Base-by-base conservation (phyloP, 2,888 invertebrate species). In the Drosophila crucigera region DNA sequence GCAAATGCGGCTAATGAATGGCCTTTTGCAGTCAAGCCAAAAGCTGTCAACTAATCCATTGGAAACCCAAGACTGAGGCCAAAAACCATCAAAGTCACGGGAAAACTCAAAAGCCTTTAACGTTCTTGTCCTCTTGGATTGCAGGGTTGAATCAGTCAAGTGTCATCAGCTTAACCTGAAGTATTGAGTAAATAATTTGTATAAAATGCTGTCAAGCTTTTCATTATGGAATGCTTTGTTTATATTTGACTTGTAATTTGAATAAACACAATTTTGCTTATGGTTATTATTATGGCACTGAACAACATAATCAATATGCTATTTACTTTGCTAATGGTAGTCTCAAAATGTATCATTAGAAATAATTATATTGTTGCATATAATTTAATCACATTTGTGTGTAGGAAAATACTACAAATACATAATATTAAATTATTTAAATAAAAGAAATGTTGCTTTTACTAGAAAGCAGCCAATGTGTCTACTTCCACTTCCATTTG, bases 1-100 rank as follows among this genome's bases (percentile, higher is more conserved):
- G 30, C 64, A 67, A 73, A 68, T 63, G 64, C 60, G 67, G 60
- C 85, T 84, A 83, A 83, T 87, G 88, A 83, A 82, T 76, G 76
- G 76, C 62, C 68, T 66, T 63, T 65, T 73, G 77, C 69, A 82
- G 72, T 64, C 67, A 49, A 61, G 56, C 61, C 68, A 74, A 60
- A 71, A 72, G 66, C 61, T 53, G 67, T 64, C 66, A 78, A 65
- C 81, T 61, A 78, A 84, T 71, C 75, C 30, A 14, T 41, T 35
- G 22, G n/a, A 68, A 70, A 72, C 68, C 76, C 52, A 64, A 59
- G 75, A 64, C 37, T 16, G 16, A 14, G n/a, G 35, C 35, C n/a
- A 22, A 30, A n/a, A 37, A 30, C 35, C 16, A 61, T 53, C 22
- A 61, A n/a, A 56, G 56, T 37, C 55, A 55, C 28, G 14, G 7